Evolutionary conservation across 2,888 invertebrate genomes (phyloP).

Genomic region (Psylliodes chrysocephalus): DNA sequence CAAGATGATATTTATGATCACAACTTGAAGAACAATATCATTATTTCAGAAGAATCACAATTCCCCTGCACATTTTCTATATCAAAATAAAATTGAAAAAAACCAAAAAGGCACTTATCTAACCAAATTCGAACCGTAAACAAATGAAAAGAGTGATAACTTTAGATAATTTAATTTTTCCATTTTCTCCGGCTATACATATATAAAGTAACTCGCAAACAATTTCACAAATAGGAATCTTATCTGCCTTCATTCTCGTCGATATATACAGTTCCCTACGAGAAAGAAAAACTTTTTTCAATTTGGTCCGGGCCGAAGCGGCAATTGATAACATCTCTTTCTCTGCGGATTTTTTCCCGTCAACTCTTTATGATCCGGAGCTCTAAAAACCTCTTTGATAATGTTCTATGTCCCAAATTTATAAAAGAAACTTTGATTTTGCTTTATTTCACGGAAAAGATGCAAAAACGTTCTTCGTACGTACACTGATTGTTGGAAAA

Average conservation of each 20-base stretch:
- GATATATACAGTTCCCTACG: slow-evolving; percentile 7
- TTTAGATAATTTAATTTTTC: slow-evolving; percentile 24
- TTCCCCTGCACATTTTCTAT: too few species aligned
- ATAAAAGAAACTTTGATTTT: slow-evolving; percentile 49
- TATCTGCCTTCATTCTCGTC: slow-evolving; percentile 19
- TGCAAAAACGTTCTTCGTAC: slow-evolving; percentile 19
- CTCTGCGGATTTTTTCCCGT: slow-evolving; percentile 20
- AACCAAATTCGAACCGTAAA: not conserved
- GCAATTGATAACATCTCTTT: slow-evolving; percentile 33
- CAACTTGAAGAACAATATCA: too few species aligned
- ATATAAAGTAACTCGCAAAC: slow-evolving; percentile 24
- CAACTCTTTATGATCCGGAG: slow-evolving; percentile 22
- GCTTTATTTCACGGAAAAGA: slow-evolving; percentile 42
- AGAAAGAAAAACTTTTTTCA: slow-evolving; percentile 24
- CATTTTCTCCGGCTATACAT: slow-evolving; percentile 5
- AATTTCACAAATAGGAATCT: slow-evolving; percentile 22
- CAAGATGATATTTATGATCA: too few species aligned
- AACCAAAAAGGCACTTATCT: not conserved
- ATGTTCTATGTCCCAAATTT: slow-evolving; percentile 34
- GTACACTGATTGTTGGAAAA: slow-evolving; percentile 19
- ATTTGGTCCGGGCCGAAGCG: slow-evolving; percentile 20
- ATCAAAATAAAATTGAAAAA: too few species aligned
- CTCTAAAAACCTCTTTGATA: slow-evolving; percentile 41
- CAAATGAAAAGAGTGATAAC: slow-evolving; percentile 6
- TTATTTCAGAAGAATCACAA: too few species aligned